Base-by-base conservation (phyloP, 2,797 vertebrate genomes). In the Kryptopterus vitreolus region DNA sequence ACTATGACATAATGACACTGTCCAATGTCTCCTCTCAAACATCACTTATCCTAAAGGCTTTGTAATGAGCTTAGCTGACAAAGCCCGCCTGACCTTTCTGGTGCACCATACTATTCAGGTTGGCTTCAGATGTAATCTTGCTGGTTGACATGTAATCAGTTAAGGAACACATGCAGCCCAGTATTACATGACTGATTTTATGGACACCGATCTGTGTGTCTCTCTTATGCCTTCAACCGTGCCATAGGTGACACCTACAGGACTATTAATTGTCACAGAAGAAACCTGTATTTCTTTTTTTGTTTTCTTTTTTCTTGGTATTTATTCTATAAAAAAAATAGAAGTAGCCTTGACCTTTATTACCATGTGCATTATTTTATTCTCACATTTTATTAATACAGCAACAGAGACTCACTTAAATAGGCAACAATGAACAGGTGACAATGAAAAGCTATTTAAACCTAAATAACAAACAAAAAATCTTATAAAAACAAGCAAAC, bases 61-160 rank as follows among this genome's bases (percentile, higher is more conserved):
- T 61, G 26, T 52, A 81, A 76, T 59, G 33, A 70, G 73, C 73
- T 81, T 81, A 61, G 43, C 43, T 26, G 22, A 29, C 26, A 70
- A 70, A 70, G 57, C 43, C 73, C 22, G 2, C 18, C n/a, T 83
- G 82, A 83, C 73, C 77, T 70, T 76, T 76, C 24, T 53, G 31
- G 26, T 55, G 52, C 31, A 12, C 58, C 33, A 20, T 15, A 66
- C 65, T 72, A 68, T 53, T 78, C 76, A 68, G 43, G 70, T 78
- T 38, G 16, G 55, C 26, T 53, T 68, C 38, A 78, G 52, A 66
- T 61, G 57, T 78, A 84, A 81, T 84, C 83, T 61, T 76, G 46
- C 46, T 46, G 52, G 20, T 55, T 78, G 77, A 57, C 43, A 31
- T 63, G 48, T 63, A 76, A 79, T 84, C 77, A 81, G 59, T 76